Base-by-base conservation (phyloP, 2,797 vertebrate species). In the Champsocephalus gunnari region DNA sequence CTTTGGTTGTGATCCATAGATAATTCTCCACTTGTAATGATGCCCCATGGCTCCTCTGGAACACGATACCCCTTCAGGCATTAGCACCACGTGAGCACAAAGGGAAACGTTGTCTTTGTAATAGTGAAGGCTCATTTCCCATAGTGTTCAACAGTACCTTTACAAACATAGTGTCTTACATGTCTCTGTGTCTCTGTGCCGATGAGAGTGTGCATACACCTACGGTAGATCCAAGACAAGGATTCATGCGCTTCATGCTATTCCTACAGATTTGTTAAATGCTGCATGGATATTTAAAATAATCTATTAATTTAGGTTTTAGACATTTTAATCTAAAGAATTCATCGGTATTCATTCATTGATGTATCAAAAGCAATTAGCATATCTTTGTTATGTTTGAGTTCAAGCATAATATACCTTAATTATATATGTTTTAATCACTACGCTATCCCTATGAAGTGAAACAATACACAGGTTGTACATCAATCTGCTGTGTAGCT, bases 21-120 rank as follows among this genome's bases (percentile, higher is more conserved):
- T 87, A 88, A 88, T 87, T 89, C 75, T 81, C 55, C 85, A 88
- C 81, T 89, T 89, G 89, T 93, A 92, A 93, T 89, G 90, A 92
- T 90, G 83, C 92, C 92, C 81, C 81, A 41, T 68, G 81, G 88
- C 91, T 90, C 84, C 68, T 55, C 16, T 74, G 74, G 71, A 87
- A 88, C 80, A 83, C 2, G 71, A 79, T 82, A 87, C 83, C 90
- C 86, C 85, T 88, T 82, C 82, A 87, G 80, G 84, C 88, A 73
- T 82, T 77, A 80, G 62, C 77, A 71, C 53, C 1, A 48, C 88
- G 63, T 53, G 64, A 79, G 77, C 75, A 84, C 69, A 81, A 81
- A 83, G 82, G 79, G 73, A 87, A 82, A 81, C 87, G 76, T 74
- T 85, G 83, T 89, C 85, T 79, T 82, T 90, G 86, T 84, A 77